Evolutionary conservation across 2,888 invertebrate species (phyloP), one percentile per base, ranked within the genome.

Genomic region (Aphrophora alni): DNA sequence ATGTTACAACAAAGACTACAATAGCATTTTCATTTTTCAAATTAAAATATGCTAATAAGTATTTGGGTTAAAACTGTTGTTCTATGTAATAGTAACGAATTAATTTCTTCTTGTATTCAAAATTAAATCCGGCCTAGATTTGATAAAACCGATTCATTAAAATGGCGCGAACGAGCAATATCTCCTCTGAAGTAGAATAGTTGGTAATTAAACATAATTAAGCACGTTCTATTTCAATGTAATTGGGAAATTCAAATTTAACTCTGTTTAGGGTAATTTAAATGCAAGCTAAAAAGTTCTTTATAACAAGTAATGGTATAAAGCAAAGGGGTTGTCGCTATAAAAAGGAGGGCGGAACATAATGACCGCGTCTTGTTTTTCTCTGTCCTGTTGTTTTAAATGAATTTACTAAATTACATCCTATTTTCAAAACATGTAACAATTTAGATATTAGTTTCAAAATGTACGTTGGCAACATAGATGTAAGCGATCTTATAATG

Each of bases 271-370:
- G 59, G 59, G 59, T 21, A 59, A 59, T 59, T 59, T 59, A 59
- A 59, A 59, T 59, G 59, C 59, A 59, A 59, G 59, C 59, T 59
- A 59, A 59, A 59, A 59, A 59, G 21, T 59, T 59, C 59, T 59
- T 59, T 59, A 59, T 59, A n/a, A n/a, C n/a, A n/a, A n/a, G 59
- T 59, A 59, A 59, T 59, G 59, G 59, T 59, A 21, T 59, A 59
- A 59, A 59, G 59, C 59, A 21, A 59, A 59, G 59, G 59, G 59
- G 59, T 21, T 59, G 59, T 59, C 59, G 59, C 21, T 21, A 8
- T 59, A 59, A 59, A 59, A 59, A 59, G 59, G 59, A 59, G 59
- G 59, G 59, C 59, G 59, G 59, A n/a, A 10, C 21, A 21, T 59
- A 59, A 59, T 21, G 59, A 59, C 59, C 14, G 59, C 14, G 59